These are phyloP conservation scores for Zoanthus solanderi DNA, from an alignment of 92 coral and sea anemone genomes.

Conservation along the genomic window DNA sequence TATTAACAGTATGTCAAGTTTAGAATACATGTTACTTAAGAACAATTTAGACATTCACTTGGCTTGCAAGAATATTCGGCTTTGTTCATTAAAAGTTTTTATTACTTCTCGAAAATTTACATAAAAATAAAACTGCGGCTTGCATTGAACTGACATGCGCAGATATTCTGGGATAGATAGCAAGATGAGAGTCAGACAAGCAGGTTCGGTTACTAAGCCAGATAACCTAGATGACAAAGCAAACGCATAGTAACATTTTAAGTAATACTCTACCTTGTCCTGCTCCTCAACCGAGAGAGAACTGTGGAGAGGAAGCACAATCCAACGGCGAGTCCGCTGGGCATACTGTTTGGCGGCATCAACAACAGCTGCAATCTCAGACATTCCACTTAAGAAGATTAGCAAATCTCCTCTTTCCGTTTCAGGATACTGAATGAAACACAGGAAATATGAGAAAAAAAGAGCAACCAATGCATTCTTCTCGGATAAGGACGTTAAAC, in stretches of 20 bases:
- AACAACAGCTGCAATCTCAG: conserved; percentile 95
- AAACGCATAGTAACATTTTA: not conserved
- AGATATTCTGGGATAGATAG: too few species aligned
- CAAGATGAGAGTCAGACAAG: too few species aligned
- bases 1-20: too few species aligned
- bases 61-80: too few species aligned
- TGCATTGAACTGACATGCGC: too few species aligned
- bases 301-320: conserved; percentile 93
- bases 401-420: conserved; percentile 93
- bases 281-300: conserved; percentile 98
- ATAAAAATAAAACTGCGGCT: too few species aligned
- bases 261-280: conserved; percentile 73
- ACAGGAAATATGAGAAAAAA: not conserved
- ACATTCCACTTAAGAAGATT: conserved; percentile 95
- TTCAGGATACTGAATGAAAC: conserved; percentile 74
- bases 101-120: too few species aligned
- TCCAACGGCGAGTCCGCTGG: conserved; percentile 95
- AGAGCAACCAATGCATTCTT: not conserved
- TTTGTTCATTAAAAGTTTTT: too few species aligned
- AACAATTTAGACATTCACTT: too few species aligned
- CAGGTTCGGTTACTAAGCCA: too few species aligned
- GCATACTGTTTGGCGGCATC: conserved; percentile 99
- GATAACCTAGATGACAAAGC: not conserved
- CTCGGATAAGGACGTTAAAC: not conserved
- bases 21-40: too few species aligned